phyloP scores from a whole-genome alignment of 2,113 vertebrate species.

The Jaculus jaculus region DNA sequence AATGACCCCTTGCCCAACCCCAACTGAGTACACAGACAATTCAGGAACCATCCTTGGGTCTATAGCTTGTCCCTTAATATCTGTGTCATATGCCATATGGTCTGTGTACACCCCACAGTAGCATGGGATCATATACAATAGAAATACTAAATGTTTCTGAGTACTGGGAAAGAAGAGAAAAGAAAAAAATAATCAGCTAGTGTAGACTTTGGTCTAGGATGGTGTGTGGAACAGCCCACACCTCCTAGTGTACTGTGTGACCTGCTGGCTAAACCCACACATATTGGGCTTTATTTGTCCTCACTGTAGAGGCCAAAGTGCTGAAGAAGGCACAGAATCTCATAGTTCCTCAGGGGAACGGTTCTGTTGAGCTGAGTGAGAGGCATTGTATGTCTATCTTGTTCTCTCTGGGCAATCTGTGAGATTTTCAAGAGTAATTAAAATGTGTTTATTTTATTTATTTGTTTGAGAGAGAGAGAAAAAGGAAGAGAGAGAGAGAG shows the following conservation, averaged over 20 bases:
- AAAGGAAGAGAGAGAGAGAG: too few relatives aligned
- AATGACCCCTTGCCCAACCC: conserved; percentile 42
- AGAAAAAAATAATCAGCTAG: too few relatives aligned
- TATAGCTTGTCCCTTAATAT: conserved; percentile 28
- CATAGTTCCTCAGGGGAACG: background rate
- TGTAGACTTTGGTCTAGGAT: background rate
- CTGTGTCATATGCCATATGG: background rate
- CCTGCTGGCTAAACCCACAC: background rate
- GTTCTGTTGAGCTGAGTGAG: background rate
- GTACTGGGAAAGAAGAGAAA: background rate
- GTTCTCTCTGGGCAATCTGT: background rate
- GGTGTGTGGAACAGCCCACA: background rate
- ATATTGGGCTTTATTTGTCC: background rate
- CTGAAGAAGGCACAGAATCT: background rate
- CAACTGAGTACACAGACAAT: conserved; percentile 56
- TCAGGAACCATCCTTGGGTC: conserved; percentile 3
- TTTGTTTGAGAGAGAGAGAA: too few relatives aligned
- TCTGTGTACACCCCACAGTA: conserved; percentile 24
- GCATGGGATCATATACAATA: background rate
- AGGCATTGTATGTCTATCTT: background rate
- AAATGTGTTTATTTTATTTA: background rate
- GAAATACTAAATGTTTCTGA: background rate
- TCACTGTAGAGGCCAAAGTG: background rate
- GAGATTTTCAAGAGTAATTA: background rate
- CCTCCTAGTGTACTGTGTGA: background rate